phyloP scores from a whole-genome alignment of 2,888 invertebrate species.

The Drosophila diplacantha region DNA sequence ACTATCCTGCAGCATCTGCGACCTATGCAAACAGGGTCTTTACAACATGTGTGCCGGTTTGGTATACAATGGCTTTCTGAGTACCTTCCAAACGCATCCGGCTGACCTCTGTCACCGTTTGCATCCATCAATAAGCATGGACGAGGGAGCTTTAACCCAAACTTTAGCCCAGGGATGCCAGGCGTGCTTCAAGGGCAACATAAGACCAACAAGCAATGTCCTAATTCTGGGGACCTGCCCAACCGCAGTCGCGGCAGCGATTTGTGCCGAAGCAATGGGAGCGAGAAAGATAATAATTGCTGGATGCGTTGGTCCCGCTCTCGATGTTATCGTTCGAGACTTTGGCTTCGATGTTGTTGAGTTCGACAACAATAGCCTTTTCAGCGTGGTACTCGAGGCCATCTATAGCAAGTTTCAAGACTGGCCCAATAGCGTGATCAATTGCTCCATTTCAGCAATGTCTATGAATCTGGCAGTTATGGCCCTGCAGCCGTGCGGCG shows the following conservation, averaged over 20 bases:
- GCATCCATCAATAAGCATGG: constrained; percentile 53
- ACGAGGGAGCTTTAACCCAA: constrained; percentile 66
- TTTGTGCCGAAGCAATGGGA: constrained; percentile 70
- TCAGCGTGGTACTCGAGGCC: constrained; percentile 54
- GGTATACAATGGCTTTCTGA: constrained; percentile 69
- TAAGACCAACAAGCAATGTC: constrained; percentile 67
- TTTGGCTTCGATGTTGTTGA: constrained; percentile 59
- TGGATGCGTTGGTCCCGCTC: constrained; percentile 45
- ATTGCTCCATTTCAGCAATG: constrained; percentile 66
- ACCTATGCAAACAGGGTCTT: constrained; percentile 83
- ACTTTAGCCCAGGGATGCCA: constrained; percentile 71
- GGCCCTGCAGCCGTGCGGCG: constrained; percentile 66
- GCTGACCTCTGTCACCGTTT: constrained; percentile 72
- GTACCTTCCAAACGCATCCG: constrained; percentile 67
- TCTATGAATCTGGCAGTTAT: constrained; percentile 71
- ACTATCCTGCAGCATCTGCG: constrained; percentile 89
- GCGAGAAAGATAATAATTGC: constrained; percentile 64
- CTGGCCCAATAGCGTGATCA: constrained; percentile 71
- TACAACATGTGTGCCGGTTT: constrained; percentile 72
- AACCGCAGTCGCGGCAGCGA: constrained; percentile 64
- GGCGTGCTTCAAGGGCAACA: constrained; percentile 64
- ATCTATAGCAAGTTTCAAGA: constrained; percentile 51
- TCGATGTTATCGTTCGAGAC: constrained; percentile 47
- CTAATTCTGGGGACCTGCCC: constrained; percentile 70
- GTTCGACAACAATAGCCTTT: constrained; percentile 48